Conservation (phyloP, 2,113 vertebrate genomes). For the Brienomyrus brachyistius region DNA sequence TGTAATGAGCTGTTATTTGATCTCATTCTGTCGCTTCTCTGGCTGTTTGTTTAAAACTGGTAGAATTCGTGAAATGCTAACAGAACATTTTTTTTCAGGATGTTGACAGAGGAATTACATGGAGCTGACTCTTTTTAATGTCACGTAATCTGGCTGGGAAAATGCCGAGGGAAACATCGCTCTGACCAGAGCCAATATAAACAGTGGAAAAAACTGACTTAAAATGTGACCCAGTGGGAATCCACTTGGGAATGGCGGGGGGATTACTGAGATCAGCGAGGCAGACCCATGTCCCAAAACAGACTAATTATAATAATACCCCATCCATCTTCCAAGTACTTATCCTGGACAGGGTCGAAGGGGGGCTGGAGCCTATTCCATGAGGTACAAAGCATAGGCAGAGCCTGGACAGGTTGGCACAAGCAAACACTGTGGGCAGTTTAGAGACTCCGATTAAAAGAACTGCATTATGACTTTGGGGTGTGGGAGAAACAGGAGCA, state of each 20-base stretch:
- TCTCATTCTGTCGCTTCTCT: not conserved
- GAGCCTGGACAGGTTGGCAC: not conserved
- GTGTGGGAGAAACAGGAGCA: not conserved
- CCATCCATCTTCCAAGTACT: not conserved
- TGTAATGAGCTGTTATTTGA: not conserved
- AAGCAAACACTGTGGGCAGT: not conserved
- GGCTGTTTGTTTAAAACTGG: conserved; percentile 1
- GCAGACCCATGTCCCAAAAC: conserved; percentile 9
- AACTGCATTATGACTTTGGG: not conserved
- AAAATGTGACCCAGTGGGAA: not conserved
- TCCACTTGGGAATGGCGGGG: not conserved
- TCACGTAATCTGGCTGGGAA: conserved; percentile 11
- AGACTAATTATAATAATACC: not conserved
- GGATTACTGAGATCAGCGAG: not conserved
- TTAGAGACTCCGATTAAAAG: not conserved
- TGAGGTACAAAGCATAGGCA: no score
- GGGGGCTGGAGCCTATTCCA: not conserved
- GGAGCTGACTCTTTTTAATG: not conserved
- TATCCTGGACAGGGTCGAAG: not conserved
- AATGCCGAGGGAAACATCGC: not conserved
- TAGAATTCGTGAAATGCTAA: not conserved
- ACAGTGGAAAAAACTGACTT: not conserved
- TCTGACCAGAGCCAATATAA: not conserved
- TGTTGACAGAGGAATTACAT: not conserved
- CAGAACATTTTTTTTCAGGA: not conserved